These are phyloP conservation scores for Drosophila macrospina DNA, from an alignment of 2,888 invertebrate genomes.

Conservation along the genomic window DNA sequence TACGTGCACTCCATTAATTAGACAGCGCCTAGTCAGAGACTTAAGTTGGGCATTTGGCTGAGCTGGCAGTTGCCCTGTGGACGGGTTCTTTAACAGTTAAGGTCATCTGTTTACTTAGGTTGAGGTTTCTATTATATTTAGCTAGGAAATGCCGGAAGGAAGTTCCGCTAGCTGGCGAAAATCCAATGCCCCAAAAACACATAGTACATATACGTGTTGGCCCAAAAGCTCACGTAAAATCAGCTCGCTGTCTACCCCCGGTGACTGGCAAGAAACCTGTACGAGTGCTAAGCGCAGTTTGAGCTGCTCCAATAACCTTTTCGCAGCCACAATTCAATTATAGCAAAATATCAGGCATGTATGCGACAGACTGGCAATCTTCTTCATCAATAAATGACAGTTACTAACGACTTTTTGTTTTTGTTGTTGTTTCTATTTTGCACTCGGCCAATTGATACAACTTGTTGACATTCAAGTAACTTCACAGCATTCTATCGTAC, in stretches of 20 bases:
- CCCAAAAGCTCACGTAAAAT: constrained; percentile 37
- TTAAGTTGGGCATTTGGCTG: constrained; percentile 43
- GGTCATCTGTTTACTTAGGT: constrained; percentile 55
- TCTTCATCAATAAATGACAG: constrained; percentile 76
- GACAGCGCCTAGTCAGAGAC: constrained; percentile 43
- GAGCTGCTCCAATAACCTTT: constrained; percentile 78
- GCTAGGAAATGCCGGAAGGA: constrained; percentile 75
- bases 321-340: constrained; percentile 49
- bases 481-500: neutral
- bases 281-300: neutral
- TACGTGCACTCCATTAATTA: constrained; percentile 78
- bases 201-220: constrained; percentile 21
- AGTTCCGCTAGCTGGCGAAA: constrained; percentile 58
- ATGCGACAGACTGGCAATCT: constrained; percentile 49
- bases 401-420: constrained; percentile 66
- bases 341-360: constrained; percentile 34
- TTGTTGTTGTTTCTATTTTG: constrained; percentile 19
- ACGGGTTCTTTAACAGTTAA: constrained; percentile 65
- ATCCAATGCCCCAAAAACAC: constrained; percentile 10
- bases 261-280: constrained; percentile 42
- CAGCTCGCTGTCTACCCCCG: constrained; percentile 47
- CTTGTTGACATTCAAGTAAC: constrained; percentile 71
- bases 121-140: constrained; percentile 23
- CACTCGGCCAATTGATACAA: constrained; percentile 44
- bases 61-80: constrained; percentile 45